A percentile compares a stretch with the other conserved stretches of the same genome.
Evolutionary conservation across 2,113 vertebrate species (phyloP).

Genomic region (Petromus typicus): DNA sequence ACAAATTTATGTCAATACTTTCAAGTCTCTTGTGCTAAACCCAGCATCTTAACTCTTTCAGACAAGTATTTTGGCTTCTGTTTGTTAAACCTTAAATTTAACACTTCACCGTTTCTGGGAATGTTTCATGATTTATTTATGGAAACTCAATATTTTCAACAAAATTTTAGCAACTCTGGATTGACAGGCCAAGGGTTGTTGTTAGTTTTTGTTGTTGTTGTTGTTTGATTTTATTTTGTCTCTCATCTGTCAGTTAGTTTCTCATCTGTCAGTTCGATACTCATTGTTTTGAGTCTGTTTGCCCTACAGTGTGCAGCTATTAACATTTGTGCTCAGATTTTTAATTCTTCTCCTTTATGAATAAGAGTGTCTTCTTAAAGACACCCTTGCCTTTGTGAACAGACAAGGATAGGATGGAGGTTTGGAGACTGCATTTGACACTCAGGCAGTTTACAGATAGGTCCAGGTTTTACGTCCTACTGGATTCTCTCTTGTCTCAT

Average conservation of each 20-base stretch:
- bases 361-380: neutral
- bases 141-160: conserved; percentile 7
- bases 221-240: neutral
- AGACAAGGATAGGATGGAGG: neutral
- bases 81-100: neutral
- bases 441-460: neutral
- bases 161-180: neutral
- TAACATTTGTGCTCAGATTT: neutral
- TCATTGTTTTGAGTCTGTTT: neutral
- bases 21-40: neutral
- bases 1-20: conserved; percentile 27
- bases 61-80: neutral
- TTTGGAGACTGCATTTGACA: neutral
- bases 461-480: neutral
- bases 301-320: neutral
- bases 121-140: neutral
- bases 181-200: neutral
- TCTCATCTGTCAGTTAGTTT: neutral
- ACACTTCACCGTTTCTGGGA: neutral
- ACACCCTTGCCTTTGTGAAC: neutral
- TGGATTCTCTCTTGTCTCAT: neutral
- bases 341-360: conserved; percentile 13
- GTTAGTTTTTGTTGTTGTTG: neutral
- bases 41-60: neutral
- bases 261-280: neutral